A percentile compares a stretch with the other conserved stretches of the same genome.
Conservation (phyloP, 2,797 vertebrate species). For the Linurgus olivaceus region DNA sequence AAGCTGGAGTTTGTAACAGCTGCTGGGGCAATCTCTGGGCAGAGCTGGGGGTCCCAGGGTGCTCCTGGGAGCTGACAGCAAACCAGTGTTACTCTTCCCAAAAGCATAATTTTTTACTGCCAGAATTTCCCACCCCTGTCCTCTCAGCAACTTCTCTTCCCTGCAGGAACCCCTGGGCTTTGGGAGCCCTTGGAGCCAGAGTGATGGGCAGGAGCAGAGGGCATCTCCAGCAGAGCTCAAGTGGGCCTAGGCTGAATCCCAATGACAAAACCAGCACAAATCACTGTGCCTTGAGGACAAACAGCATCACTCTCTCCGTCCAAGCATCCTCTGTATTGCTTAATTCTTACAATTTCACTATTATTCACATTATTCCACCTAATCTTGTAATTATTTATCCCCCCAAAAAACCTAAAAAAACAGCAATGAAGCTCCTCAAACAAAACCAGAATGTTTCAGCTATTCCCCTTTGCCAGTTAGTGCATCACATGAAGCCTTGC, state of each 20-base stretch:
- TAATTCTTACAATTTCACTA: background rate
- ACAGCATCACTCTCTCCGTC: background rate
- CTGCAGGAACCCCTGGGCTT: background rate
- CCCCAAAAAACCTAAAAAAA: rapidly evolving
- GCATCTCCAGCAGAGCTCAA: background rate
- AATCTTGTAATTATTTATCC: background rate
- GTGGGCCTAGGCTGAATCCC: background rate
- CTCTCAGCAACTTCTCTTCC: background rate
- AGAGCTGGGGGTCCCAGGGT: background rate
- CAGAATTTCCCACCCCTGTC: background rate
- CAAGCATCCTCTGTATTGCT: background rate
- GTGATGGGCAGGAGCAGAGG: background rate
- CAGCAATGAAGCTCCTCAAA: background rate
- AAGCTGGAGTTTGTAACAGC: background rate
- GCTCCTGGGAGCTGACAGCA: background rate
- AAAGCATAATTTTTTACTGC: background rate
- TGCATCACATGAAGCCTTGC: background rate
- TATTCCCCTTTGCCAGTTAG: background rate
- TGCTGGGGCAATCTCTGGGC: background rate
- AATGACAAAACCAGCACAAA: background rate
- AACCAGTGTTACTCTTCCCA: background rate
- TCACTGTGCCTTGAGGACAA: background rate
- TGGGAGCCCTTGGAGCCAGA: background rate
- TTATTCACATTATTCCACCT: background rate
- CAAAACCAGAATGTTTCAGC: background rate